Evolutionary conservation across 2,888 invertebrate species (phyloP).

Genomic region (Hirtodrosophila cameraria): DNA sequence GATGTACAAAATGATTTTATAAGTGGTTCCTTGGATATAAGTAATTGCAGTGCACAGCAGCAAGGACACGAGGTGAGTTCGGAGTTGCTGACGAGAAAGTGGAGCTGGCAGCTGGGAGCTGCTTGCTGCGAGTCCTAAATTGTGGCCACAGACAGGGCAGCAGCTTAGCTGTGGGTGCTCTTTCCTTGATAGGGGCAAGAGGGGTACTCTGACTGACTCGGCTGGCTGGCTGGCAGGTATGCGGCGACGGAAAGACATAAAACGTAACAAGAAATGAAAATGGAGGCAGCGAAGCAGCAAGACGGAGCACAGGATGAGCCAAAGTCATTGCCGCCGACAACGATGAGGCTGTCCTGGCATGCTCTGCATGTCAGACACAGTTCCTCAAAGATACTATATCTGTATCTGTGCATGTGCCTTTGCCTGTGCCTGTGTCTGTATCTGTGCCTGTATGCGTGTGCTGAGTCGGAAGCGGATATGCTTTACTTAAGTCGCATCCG

Average conservation of each 20-base stretch:
- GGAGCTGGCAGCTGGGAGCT: slow-evolving; percentile 36
- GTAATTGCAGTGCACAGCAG: slow-evolving; percentile 95
- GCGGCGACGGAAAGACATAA: slow-evolving; percentile 75
- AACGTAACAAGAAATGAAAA: slow-evolving; percentile 78
- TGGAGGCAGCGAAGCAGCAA: slow-evolving; percentile 68
- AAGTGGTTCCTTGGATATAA: slow-evolving; percentile 95
- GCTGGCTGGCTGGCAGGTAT: slow-evolving; percentile 40
- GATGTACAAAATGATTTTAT: slow-evolving; percentile 99
- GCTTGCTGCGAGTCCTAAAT: slow-evolving; percentile 44
- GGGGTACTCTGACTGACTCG: too few species aligned
- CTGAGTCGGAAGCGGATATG: slow-evolving; percentile 79
- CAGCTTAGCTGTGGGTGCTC: slow-evolving; percentile 44
- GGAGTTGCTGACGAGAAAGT: slow-evolving; percentile 34
- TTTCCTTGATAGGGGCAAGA: background rate
- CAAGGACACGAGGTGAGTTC: slow-evolving; percentile 91
- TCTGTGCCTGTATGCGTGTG: slow-evolving; percentile 47
- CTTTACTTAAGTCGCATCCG: slow-evolving; percentile 81
- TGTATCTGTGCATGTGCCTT: slow-evolving; percentile 14
- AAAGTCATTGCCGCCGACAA: slow-evolving; percentile 73
- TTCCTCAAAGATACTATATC: slow-evolving; percentile 37
- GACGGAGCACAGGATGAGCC: slow-evolving; percentile 57
- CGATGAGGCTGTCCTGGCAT: slow-evolving; percentile 20
- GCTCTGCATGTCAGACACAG: slow-evolving; percentile 48
- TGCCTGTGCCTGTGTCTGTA: slow-evolving; percentile 12
- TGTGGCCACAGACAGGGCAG: slow-evolving; percentile 66